phyloP scores from a whole-genome alignment of 2,797 vertebrate genomes.

The Trachops cirrhosus region DNA sequence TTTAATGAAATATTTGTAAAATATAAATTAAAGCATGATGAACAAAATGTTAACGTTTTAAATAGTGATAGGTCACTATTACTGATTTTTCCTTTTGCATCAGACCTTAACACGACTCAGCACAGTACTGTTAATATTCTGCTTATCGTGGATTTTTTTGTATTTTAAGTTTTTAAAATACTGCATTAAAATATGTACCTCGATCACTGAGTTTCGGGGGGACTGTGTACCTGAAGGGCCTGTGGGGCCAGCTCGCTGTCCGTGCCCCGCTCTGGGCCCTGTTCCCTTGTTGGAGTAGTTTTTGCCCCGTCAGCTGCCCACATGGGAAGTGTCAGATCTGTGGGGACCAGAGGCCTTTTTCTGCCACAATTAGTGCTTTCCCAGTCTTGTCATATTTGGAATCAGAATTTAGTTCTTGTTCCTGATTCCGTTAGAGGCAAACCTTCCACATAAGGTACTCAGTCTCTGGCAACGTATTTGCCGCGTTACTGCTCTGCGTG shows the following conservation, averaged over 20 bases:
- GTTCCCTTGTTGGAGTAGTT: background rate
- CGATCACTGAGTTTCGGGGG: background rate
- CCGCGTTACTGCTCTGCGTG: background rate
- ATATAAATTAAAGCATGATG: background rate
- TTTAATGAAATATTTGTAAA: background rate
- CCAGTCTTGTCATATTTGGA: background rate
- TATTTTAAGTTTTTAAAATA: background rate
- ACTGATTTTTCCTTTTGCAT: background rate
- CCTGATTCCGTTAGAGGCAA: background rate
- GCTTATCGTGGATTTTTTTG: background rate
- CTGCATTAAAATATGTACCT: background rate
- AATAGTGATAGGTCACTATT: background rate
- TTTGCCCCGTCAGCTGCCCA: background rate
- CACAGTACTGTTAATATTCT: background rate
- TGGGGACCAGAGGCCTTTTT: background rate
- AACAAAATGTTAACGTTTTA: background rate
- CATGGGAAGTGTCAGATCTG: rapidly evolving
- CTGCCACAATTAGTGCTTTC: background rate
- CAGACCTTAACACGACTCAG: background rate
- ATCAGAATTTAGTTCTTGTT: background rate
- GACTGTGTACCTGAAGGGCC: background rate
- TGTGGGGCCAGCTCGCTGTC: background rate
- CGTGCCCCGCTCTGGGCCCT: rapidly evolving
- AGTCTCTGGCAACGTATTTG: background rate
- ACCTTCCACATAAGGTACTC: background rate